Base-by-base conservation (phyloP, 2,113 vertebrate genomes). In the Athene cunicularia region DNA sequence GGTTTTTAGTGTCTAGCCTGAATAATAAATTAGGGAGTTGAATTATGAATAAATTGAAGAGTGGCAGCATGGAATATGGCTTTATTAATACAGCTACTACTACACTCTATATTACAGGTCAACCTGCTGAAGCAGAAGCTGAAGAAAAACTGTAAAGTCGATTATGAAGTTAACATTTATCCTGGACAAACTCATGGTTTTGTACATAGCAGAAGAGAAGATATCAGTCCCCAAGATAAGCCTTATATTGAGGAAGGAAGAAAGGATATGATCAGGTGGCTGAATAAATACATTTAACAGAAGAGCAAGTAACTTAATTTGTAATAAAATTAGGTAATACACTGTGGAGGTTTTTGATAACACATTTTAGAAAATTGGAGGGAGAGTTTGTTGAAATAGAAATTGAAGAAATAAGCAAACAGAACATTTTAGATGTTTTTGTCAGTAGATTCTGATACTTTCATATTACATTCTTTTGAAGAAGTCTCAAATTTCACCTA, bases 171-270 rank as follows among this genome's bases (percentile, higher is more conserved):
- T 90, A 99, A 99, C 97, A 96, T 98, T 41, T 99, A 98, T 93
- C 98, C 98, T 1, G 98, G 98, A 52, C 98, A 99, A 92, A 99
- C 98, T 17, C 99, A 99, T 8, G 99, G 98, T 18, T 99, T 99
- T 83, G 98, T 99, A 73, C 98, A 99, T 77, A 97, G 98, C 10
- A 99, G 98, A 95, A 98, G 94, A 84, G 98, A 99, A 82, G 98
- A 99, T 49, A 97, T 98, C 37, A 98, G 97, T 24, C 95, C 97
- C 0, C 33, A 76, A 8, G 99, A 99, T 90, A 98, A 97, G 90
- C 97, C 98, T 33, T 93, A 92, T 37, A 98, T 99, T 66, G 97
- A 98, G 37, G 98, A 98, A 93, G 98, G 98, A 22, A 98, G 98
- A 64, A 96, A 92, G 63, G 98, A 99, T 80, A 97, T 99, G 92